Conservation (phyloP, 2,888 invertebrate species). For the Cephus rjabovi region DNA sequence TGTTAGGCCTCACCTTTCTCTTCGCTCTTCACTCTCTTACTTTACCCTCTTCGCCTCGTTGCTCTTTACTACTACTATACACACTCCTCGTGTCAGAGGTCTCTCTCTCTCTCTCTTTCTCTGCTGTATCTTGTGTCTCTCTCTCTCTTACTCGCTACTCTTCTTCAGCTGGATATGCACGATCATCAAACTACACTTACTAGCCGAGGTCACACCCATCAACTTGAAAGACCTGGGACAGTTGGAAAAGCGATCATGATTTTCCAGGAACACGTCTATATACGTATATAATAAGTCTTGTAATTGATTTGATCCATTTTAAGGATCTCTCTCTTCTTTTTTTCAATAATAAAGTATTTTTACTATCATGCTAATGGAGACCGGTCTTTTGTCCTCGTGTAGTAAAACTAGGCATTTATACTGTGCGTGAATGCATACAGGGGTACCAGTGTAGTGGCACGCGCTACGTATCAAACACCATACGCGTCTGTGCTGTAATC, state of each 20-base stretch:
- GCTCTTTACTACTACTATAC: not conserved
- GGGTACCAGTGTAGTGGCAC: not conserved
- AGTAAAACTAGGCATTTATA: not conserved
- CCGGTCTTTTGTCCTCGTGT: not conserved
- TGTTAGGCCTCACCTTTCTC: not conserved
- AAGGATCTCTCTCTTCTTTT: not conserved
- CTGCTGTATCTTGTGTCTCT: conserved; percentile 5
- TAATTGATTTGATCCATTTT: not conserved
- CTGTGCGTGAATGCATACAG: not conserved
- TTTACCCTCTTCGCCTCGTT: conserved; percentile 1
- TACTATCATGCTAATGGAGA: not conserved
- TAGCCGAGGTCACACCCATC: conserved; percentile 53
- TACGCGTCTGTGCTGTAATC: not conserved
- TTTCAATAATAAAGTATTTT: not conserved
- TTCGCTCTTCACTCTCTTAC: conserved; percentile 8
- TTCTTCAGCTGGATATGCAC: conserved; percentile 47
- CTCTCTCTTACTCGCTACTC: conserved; percentile 19
- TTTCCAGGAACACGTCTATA: conserved; percentile 1
- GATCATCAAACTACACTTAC: conserved; percentile 50
- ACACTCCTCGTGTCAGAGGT: conserved; percentile 3
- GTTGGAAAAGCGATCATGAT: conserved; percentile 35
- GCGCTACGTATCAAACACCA: not conserved
- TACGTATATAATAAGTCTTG: not conserved
- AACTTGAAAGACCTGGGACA: conserved; percentile 46
- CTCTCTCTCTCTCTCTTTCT: conserved; percentile 14